Percentiles rank a stretch among this genome's conserved stretches.
Conservation (phyloP, 2,888 invertebrate species). For the Stenodera caucasica region DNA sequence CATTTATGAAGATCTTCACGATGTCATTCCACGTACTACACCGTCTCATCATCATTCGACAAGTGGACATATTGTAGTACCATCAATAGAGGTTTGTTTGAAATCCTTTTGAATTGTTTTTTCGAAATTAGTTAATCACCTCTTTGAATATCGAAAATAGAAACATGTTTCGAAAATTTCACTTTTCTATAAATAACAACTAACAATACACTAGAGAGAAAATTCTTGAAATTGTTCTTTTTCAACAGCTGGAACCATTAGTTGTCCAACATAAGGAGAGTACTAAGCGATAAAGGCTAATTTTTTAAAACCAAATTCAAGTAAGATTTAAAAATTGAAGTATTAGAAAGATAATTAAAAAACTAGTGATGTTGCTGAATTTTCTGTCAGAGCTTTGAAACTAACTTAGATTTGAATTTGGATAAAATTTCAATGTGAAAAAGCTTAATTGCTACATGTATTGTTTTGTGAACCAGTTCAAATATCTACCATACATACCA, state of each 20-base stretch:
- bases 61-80: conserved; percentile 53
- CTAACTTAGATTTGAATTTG: background rate
- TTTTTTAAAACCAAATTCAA: background rate
- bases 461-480: background rate
- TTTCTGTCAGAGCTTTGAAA: background rate
- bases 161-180: background rate
- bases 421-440: background rate
- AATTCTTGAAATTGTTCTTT: conserved; percentile 3
- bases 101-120: background rate
- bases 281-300: background rate
- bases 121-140: conserved; percentile 2
- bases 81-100: conserved; percentile 56
- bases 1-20: conserved; percentile 79
- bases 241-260: conserved; percentile 6
- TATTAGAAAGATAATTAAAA: background rate
- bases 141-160: background rate
- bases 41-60: conserved; percentile 52
- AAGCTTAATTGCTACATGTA: conserved; percentile 1
- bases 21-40: conserved; percentile 60
- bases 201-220: background rate
- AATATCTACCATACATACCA: background rate
- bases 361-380: background rate
- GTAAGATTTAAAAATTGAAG: background rate
- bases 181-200: conserved; percentile 2
- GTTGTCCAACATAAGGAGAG: background rate